Base-by-base conservation (phyloP, 1,140 invertebrate species). In the Plodia interpunctella region DNA sequence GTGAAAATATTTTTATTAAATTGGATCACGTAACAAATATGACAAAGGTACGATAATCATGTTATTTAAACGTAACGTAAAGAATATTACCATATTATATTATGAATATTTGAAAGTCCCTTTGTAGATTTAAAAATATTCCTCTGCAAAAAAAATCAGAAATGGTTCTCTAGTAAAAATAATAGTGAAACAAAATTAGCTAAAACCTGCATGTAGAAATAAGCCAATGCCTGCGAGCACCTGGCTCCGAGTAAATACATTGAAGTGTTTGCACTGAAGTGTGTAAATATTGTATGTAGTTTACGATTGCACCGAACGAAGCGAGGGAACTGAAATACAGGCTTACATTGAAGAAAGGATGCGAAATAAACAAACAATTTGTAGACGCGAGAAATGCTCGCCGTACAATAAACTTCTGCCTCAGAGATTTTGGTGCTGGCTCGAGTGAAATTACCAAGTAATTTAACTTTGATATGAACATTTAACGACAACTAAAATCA, bases 241-340 rank as follows among this genome's bases (percentile, higher is more conserved):
- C 38, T 44, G 38, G 38, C 38, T 44, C 38, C n/a, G 38, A 44
- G n/a, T 44, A 44, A 44, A 44, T 15, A 44, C 38, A 44, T 44
- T 44, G 38, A 44, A 44, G 38, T 44, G 38, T 44, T 44, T 44
- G 15, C 32, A 9, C 32, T 13, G 32, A 35, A 35, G 10, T 35
- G 32, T 35, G 38, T 44, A 15, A 44, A 44, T 44, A 44, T 44
- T 44, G 2, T 44, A 44, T 44, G 38, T 44, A 44, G 13, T 44
- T 44, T 44, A 44, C 38, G 38, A 15, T 44, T 44, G 38, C 38
- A 44, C 21, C 21, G 21, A 25, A 44, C 38, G 38, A 44, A 44
- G 38, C 5, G 2, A 17, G 38, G 38, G 13, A 44, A 44, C 13
- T 44, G 38, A 44, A 44, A 44, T 15, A 17, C 38, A 44, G 38